phyloP scores from a whole-genome alignment of 2,888 invertebrate species.

The Tupiocoris notatus region DNA sequence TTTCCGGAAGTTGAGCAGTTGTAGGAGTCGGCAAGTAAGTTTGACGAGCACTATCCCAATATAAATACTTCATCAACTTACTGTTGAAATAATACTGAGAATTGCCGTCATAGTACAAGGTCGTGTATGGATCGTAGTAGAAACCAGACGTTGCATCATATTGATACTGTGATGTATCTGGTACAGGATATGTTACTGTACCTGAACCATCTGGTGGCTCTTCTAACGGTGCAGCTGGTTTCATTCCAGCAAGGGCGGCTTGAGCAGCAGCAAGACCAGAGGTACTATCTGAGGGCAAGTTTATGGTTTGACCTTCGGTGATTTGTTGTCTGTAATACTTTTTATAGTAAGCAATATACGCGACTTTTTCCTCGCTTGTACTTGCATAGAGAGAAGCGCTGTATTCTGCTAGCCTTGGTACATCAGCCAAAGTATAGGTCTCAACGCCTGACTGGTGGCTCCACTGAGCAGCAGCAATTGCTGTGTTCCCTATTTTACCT shows the following conservation, averaged over 20 bases:
- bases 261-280: constrained; percentile 86
- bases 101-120: constrained; percentile 93
- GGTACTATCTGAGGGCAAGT: constrained; percentile 55
- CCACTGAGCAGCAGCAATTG: constrained; percentile 57
- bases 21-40: constrained; percentile 55
- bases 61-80: constrained; percentile 85
- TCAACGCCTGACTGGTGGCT: constrained; percentile 52
- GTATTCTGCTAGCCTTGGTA: constrained; percentile 72
- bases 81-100: constrained; percentile 96
- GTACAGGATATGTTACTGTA: constrained; percentile 56
- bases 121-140: constrained; percentile 90
- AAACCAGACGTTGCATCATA: constrained; percentile 95
- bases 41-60: constrained; percentile 77
- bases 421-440: constrained; percentile 64
- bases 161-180: constrained; percentile 87
- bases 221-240: constrained; percentile 45
- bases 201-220: constrained; percentile 51
- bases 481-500: constrained; percentile 52
- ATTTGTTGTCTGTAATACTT: constrained; percentile 69
- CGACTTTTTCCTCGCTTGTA: constrained; percentile 67
- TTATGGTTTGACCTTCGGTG: constrained; percentile 56
- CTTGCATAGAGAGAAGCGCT: constrained; percentile 73
- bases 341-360: constrained; percentile 69
- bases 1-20: constrained; percentile 43
- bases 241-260: constrained; percentile 71